Evolutionary conservation across 1,140 invertebrate species (phyloP).

Genomic region (Eubasilissa regina): DNA sequence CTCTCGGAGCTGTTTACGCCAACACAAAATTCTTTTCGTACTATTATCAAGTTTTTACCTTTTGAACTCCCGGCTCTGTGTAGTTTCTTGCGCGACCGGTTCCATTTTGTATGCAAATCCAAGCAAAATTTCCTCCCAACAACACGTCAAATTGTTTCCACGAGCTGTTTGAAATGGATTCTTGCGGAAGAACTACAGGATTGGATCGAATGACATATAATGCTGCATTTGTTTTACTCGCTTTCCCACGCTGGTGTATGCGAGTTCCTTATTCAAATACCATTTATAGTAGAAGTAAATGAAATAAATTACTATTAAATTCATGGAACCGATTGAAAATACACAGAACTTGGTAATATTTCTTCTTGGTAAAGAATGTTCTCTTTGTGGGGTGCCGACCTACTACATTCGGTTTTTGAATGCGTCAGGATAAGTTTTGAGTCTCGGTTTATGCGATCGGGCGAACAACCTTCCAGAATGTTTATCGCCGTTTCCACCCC

Average conservation of each 20-base stretch:
- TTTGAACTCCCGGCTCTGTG: background rate
- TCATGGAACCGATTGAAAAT: background rate
- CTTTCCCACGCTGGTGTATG: background rate
- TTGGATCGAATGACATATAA: background rate
- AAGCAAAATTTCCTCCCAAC: background rate
- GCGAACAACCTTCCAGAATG: conserved; percentile 51
- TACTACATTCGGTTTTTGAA: background rate
- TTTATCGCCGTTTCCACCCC: conserved; percentile 57
- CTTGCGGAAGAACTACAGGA: background rate
- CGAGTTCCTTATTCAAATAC: conserved; percentile 6
- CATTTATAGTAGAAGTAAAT: background rate
- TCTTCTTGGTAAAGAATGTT: background rate
- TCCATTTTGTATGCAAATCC: conserved; percentile 22
- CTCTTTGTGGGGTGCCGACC: background rate
- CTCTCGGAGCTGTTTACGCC: background rate
- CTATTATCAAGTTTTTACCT: conserved; percentile 12
- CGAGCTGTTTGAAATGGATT: conserved; percentile 12
- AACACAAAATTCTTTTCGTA: background rate
- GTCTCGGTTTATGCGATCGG: conserved; percentile 28
- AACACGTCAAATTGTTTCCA: conserved; percentile 29
- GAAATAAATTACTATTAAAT: background rate
- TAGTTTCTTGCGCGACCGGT: conserved; percentile 5
- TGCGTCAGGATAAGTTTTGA: background rate
- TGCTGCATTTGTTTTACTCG: background rate
- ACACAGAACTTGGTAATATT: background rate